Base-by-base conservation (phyloP, 2,797 vertebrate species). In the Betta splendens region DNA sequence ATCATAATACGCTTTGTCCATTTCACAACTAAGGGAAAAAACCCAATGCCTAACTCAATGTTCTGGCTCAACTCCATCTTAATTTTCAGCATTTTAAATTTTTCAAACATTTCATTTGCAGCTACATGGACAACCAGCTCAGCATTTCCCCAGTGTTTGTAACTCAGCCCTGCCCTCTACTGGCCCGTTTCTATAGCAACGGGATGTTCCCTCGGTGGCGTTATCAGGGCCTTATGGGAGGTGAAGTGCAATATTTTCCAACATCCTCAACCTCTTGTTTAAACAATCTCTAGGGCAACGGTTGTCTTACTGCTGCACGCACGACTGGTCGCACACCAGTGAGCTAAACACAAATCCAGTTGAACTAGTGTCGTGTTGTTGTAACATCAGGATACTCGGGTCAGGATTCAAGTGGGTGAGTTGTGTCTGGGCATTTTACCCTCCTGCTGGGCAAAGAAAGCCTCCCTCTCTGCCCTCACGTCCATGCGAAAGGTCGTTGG, bases 401-500 rank as follows among this genome's bases (percentile, higher is more conserved):
- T 48, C 13, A 22, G 4, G 44, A 48, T 52, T 11, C 16, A 17
- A 31, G 15, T 2, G 13, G 5, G 28, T 42, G 43, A 38, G 20
- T 25, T 51, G 64, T 52, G 68, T 62, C 42, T n/a, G 12, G 3
- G 22, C 7, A 12, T 40, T 26, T 90, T 87, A 97, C 95, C 94
- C 49, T 90, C 82, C 64, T 90, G 91, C 49, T 88, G 78, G 13
- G 87, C 53, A 71, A 95, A 95, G 81, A 97, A 97, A 6, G 84
- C 64, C 10, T 95, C 92, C 64, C 91, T 89, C 69, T 97, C 95
- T 0, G 92, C 78, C 54, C 50, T 91, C 45, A 93, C 7, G 50
- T 97, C 95, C 90, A 96, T 85, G 3, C 93, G 91, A 61, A 92
- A 95, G 7, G 94, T 94, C 5, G 90, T 88, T 1, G 95, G 96